phyloP scores from a whole-genome alignment of 2,888 invertebrate genomes.

The Sepiola atlantica region DNA sequence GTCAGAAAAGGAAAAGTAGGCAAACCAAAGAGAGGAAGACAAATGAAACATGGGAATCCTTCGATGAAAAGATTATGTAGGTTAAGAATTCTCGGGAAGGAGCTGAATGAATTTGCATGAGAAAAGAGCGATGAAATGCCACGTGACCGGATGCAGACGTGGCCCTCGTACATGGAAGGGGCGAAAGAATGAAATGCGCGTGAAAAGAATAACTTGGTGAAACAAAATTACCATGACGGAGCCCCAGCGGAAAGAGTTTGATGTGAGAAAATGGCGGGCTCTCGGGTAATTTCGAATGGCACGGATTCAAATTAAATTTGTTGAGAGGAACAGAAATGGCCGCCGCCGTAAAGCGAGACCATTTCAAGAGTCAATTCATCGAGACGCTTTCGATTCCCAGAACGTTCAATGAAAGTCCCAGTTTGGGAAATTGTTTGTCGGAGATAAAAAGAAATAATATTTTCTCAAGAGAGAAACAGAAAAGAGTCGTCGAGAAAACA shows the following conservation, averaged over 20 bases:
- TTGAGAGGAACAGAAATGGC: not conserved
- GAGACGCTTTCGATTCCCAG: not conserved
- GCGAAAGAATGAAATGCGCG: not conserved
- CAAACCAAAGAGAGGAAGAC: too few relatives aligned
- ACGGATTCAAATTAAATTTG: not conserved
- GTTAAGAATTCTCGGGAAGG: not conserved
- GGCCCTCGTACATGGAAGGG: not conserved
- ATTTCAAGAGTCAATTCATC: not conserved
- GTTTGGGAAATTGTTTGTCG: not conserved
- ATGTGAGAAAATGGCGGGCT: not conserved
- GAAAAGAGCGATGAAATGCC: not conserved
- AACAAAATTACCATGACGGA: not conserved
- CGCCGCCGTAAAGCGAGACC: not conserved
- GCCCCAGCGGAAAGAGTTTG: not conserved
- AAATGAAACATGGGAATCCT: not conserved
- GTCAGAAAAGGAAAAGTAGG: too few relatives aligned
- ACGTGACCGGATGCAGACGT: not conserved
- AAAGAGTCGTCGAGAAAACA: not conserved
- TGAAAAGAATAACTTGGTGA: not conserved
- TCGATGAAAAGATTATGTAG: not conserved
- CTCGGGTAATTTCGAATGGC: not conserved
- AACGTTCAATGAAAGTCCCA: not conserved
- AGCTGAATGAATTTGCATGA: not conserved
- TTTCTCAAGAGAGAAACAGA: not conserved
- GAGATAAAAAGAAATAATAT: not conserved